These are phyloP conservation scores for Pipa parva DNA, from an alignment of 2,113 vertebrate species.

Conservation along the genomic window DNA sequence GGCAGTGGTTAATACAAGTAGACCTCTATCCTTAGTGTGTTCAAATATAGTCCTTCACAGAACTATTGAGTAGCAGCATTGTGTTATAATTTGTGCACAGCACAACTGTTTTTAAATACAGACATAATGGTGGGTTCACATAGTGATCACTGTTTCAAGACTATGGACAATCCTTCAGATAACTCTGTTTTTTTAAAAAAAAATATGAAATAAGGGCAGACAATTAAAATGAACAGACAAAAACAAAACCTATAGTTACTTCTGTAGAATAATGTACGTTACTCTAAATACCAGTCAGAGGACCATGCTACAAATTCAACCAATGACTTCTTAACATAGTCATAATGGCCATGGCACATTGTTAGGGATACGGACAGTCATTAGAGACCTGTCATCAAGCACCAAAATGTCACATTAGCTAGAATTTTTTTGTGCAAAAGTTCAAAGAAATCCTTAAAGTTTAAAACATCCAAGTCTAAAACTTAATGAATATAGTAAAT, in stretches of 20 bases:
- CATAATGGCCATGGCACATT: slow-evolving; percentile 22
- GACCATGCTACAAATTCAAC: slow-evolving; percentile 16
- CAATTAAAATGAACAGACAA: background rate
- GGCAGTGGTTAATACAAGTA: no score
- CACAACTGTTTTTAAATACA: slow-evolving; percentile 13
- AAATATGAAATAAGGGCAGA: background rate
- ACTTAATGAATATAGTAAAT: background rate
- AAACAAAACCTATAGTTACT: background rate
- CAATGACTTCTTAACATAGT: background rate
- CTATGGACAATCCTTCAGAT: background rate
- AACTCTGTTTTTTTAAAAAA: slow-evolving; percentile 1
- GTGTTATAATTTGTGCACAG: slow-evolving; percentile 7
- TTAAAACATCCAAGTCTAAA: no score
- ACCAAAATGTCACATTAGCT: slow-evolving; percentile 10
- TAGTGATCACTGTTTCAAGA: background rate
- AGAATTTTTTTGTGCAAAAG: background rate
- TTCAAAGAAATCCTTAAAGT: background rate
- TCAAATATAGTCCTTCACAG: no score
- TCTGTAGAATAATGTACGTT: background rate
- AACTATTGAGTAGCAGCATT: no score
- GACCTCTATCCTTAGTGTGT: no score
- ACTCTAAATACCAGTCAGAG: background rate
- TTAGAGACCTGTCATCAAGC: slow-evolving; percentile 10
- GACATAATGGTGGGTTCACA: background rate
- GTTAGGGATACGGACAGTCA: slow-evolving; percentile 9